Base-by-base conservation (phyloP, 2,113 vertebrate species). In the Nibea albiflora region DNA sequence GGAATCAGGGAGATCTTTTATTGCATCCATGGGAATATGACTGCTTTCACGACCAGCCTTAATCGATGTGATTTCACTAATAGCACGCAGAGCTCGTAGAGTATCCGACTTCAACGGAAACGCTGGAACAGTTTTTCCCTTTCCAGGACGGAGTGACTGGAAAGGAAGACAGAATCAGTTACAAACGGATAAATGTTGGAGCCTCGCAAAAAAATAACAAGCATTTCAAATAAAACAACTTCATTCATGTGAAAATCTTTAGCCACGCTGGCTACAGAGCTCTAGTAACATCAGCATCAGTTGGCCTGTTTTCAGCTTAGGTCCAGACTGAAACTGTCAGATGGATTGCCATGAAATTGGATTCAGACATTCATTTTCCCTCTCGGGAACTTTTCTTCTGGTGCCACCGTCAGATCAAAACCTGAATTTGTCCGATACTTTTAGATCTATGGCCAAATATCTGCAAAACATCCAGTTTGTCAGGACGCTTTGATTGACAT, bases 131-230 rank as follows among this genome's bases (percentile, higher is more conserved):
- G 4, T 49, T 76, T 61, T 72, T 39, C 39, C 57, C 16, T 64
- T 49, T 28, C 16, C 54, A 14, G 2, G 28, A 65, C 70, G 71
- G 7, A 76, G 46, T 24, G 73, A 56, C 24, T 56, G 31, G 24
- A 74, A 22, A 71, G 54, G 15, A 53, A 71, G 66, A 72, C 1
- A 53, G 31, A 76, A 64, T 67, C 28, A 80, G 66, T 49, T 54
- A 56, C 19, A 64, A 71, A 65, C 8, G 54, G 57, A 62, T 47
- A 80, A 75, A 84, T 72, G 17, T 39, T 39, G 35, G 35, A 39
- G 35, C 35, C 35, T 8, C 3, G 28, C 24, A 16, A 76, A 12
- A 10, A 12, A 26, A 47, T 82, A 78, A 71, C 31, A 76, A 22
- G 24, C 52, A 66, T 44, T 70, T 67, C 5, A 66, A 28, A 8